Base-by-base conservation (phyloP, 2,888 invertebrate species). In the Seira ritae region DNA sequence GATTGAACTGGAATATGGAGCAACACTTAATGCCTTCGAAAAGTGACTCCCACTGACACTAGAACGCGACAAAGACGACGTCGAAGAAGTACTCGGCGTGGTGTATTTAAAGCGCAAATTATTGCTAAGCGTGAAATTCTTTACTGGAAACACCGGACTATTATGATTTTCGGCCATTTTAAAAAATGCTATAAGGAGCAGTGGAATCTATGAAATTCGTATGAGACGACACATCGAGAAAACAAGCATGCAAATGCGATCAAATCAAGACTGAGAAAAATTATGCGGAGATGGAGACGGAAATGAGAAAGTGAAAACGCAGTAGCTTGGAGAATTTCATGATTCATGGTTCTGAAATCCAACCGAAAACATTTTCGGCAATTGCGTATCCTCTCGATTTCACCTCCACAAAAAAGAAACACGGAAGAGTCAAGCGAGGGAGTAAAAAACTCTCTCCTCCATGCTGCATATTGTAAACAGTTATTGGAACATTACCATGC, bases 141-240 rank as follows among this genome's bases (percentile, higher is more conserved):
- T 83, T 17, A 77, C 82, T n/a, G 77, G 82, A 69, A 83, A 83
- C 55, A 83, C 82, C 1, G 82, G 62, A 65, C 77, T 62, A 70
- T 3, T 70, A 24, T 55, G 60, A 37, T 20, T 72, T 23, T 78
- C 77, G 22, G 77, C 72, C 82, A 78, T 83, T 8, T 55, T 55
- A 3, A 3, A 55, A 55, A 42, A 42, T 42, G 42, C 42, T n/a
- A n/a, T n/a, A n/a, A n/a, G n/a, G n/a, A n/a, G n/a, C n/a, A n/a
- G n/a, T n/a, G n/a, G n/a, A n/a, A n/a, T n/a, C n/a, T n/a, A n/a
- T n/a, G n/a, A n/a, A n/a, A n/a, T n/a, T n/a, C n/a, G n/a, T n/a
- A n/a, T n/a, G n/a, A n/a, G n/a, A n/a, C n/a, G n/a, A n/a, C n/a
- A n/a, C n/a, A n/a, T n/a, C n/a, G n/a, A n/a, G n/a, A n/a, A n/a